Conservation (phyloP, 2,113 vertebrate species). For the Albula glossodonta region DNA sequence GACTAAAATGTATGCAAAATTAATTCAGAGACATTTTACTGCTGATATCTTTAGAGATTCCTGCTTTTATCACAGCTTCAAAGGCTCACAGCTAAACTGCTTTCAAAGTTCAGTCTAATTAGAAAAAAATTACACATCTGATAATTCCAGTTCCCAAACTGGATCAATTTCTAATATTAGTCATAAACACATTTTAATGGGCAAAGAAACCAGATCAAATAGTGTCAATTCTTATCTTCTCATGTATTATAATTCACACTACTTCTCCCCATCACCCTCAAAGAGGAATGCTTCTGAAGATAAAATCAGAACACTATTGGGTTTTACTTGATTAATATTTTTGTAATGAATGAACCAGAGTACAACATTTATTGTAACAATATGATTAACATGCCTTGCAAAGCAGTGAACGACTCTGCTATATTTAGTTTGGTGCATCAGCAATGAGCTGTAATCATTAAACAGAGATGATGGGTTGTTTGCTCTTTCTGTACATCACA, state of each 20-base stretch:
- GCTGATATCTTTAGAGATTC: neutral
- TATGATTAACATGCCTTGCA: neutral
- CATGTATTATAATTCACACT: neutral
- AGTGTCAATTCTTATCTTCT: neutral
- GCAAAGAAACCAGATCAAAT: neutral
- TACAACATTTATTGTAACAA: neutral
- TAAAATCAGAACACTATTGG: neutral
- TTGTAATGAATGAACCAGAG: too few species aligned
- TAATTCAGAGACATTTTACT: conserved; percentile 6
- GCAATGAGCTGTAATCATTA: too few species aligned
- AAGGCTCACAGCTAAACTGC: neutral
- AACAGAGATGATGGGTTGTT: too few species aligned
- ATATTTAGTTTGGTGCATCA: too few species aligned
- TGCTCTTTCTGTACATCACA: too few species aligned
- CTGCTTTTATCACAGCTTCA: neutral
- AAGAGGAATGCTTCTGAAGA: neutral
- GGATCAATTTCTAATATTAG: neutral
- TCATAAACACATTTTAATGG: neutral
- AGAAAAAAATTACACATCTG: neutral
- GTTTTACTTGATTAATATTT: too few species aligned
- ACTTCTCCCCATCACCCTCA: neutral
- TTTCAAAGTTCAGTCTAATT: neutral
- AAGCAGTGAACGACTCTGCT: too few species aligned
- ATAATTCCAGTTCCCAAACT: neutral
- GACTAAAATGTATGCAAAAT: neutral